A percentile compares a stretch with the other conserved stretches of the same genome.
phyloP scores from a whole-genome alignment of 2,113 vertebrate species.

The Ploceus nigricollis region DNA sequence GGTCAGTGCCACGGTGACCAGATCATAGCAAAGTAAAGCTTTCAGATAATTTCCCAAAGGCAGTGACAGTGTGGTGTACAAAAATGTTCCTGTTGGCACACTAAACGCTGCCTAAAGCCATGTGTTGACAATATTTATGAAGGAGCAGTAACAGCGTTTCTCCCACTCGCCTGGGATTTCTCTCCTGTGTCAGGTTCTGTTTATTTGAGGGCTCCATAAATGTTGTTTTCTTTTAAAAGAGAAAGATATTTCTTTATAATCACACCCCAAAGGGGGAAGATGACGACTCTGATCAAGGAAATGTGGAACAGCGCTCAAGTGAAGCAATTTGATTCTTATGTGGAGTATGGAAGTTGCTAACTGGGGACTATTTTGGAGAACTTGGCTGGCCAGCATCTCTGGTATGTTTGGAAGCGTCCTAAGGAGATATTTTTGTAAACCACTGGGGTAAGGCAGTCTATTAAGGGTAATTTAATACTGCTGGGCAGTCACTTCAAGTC shows the following conservation, averaged over 20 bases:
- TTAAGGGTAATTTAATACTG: background rate
- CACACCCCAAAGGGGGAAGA: accelerated
- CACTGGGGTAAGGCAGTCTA: background rate
- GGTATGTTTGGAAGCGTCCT: background rate
- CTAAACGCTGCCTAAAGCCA: background rate
- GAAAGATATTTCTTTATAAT: background rate
- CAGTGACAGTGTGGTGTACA: background rate
- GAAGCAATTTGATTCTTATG: background rate
- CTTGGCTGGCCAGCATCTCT: background rate
- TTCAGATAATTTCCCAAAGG: background rate
- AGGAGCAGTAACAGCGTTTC: background rate
- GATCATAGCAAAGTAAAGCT: background rate
- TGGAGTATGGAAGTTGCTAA: background rate
- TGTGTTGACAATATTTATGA: background rate
- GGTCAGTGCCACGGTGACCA: background rate
- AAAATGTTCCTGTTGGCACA: background rate
- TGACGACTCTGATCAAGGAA: background rate
- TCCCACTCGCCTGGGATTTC: background rate
- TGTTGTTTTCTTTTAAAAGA: background rate
- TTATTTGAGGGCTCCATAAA: background rate
- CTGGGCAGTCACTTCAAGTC: background rate
- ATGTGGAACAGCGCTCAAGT: background rate
- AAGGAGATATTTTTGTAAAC: slow-evolving; percentile 45
- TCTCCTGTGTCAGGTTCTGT: background rate
- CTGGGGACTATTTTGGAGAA: background rate